Evolutionary conservation across 2,113 vertebrate genomes (phyloP), one percentile per base, ranked within the genome.

Genomic region (Chaetops frenatus): DNA sequence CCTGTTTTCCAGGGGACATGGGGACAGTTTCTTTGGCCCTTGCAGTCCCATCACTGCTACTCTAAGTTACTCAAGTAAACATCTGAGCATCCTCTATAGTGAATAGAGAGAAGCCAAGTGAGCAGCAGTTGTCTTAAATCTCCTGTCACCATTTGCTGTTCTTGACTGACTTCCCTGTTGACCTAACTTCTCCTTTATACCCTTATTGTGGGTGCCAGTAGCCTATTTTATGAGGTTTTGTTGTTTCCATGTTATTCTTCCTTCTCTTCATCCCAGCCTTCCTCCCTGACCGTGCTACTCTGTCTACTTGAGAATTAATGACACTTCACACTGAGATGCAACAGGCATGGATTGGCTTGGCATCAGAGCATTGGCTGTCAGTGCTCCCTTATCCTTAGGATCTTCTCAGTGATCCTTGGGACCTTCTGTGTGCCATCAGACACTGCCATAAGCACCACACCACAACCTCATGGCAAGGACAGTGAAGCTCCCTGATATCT

Each of bases 191-290:
- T 92, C 72, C 77, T 73, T 73, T 81, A 47, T 27, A 45, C 5
- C 27, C 27, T 91, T 47, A 27, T 1, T 31, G 42, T 31, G 33
- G n/a, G 33, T 92, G 76, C 51, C 6, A 12, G 44, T 58, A 81
- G 35, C 57, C 51, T 84, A 64, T 92, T 94, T 91, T 66, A 91
- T 60, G 84, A 81, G 53, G 16, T 35, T 86, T 78, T 71, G 27
- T 56, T 57, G 35, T 74, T 86, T 51, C 44, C 5, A 19, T 51
- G 44, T 87, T 91, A 35, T 51, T 88, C 45, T 73, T 93, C 22
- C 57, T 86, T 47, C 53, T 90, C 42, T 51, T 90, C 21, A 40
- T 5, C 35, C 25, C 62, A 73, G 33, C 70, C 74, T 88, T 60
- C 60, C 56, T 94, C 28, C 31, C 47, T 8, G 5, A 22, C 53